Base-by-base conservation (phyloP, 37 sponge, comb jelly and placozoan species). In the Oscarella lobularis region DNA sequence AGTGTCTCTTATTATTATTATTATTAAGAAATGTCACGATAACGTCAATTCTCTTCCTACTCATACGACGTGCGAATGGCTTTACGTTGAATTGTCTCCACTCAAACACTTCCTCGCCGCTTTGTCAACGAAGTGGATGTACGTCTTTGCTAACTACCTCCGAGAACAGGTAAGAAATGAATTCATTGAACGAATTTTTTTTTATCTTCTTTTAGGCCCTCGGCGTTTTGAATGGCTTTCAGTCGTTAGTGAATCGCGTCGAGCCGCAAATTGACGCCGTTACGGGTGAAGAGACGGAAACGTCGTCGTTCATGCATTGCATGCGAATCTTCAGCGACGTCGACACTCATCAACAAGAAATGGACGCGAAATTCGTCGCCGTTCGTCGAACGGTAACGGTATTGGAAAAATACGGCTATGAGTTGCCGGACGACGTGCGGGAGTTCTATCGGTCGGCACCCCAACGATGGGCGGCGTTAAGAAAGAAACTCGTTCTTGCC, bases 401-500 rank as follows among this genome's bases (percentile, higher is more conserved):
- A 14, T 39, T 80, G 2, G 66, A 80, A 41, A 80, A 74, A 40
- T 74, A 75, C 33, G 71, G 71, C 27, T 30, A 70, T 35, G 69
- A 72, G 9, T 73, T 94, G n/a, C 77, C 85, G 3, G 0, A 38
- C 5, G 67, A 76, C 3, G 80, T 70, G 20, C 39, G 77, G 35
- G 73, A 78, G 33, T 85, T 82, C 73, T 87, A 90, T 75, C 67
- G 40, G 67, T 77, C 66, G 71, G 85, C 88, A 38, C 95, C 95
- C 6, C 83, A 79, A 4, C 84, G 90, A 83, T 94, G 95, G 95
- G 71, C 81, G n/a, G 87, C 39, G 35, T 71, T 94, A 60, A 87
- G 85, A 67, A 90, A 86, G 74, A 87, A 89, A 41, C 80, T 94
- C 30, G 85, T 85, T 31, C 85, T 94, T 2, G 85, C 90, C 36